These are phyloP conservation scores for Macrophya annulata DNA, from an alignment of 2,888 invertebrate species.

Conservation along the genomic window DNA sequence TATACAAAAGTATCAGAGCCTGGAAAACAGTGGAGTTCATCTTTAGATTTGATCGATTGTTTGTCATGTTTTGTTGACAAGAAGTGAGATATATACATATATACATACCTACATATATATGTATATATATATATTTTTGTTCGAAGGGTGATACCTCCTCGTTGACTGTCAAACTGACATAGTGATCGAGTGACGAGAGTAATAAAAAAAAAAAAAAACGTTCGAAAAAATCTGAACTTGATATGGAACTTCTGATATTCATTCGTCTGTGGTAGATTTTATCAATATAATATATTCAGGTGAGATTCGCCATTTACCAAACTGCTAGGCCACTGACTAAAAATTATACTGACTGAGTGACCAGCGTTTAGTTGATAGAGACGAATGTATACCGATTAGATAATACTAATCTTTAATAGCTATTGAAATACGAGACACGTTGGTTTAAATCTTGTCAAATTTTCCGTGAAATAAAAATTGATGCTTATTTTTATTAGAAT, in stretches of 20 bases:
- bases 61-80: neutral
- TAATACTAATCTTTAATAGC: neutral
- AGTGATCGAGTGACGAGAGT: neutral
- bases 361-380: neutral
- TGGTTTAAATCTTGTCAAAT: neutral
- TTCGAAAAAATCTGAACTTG: neutral
- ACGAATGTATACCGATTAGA: neutral
- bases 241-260: neutral
- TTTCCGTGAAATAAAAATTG: neutral
- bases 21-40: constrained; percentile 5
- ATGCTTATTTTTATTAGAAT: neutral
- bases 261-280: neutral
- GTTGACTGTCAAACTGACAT: neutral
- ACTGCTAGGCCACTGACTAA: neutral
- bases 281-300: neutral
- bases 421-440: neutral
- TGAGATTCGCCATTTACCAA: neutral
- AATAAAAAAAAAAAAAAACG: neutral
- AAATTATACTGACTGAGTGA: neutral
- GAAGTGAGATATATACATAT: constrained; percentile 17
- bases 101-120: too few relatives aligned
- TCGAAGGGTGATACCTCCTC: neutral
- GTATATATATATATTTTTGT: too few relatives aligned
- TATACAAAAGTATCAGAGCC: neutral
- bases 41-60: constrained; percentile 6